Evolutionary conservation across 2,113 vertebrate genomes (phyloP).

Genomic region (Planiliza haematocheilus): DNA sequence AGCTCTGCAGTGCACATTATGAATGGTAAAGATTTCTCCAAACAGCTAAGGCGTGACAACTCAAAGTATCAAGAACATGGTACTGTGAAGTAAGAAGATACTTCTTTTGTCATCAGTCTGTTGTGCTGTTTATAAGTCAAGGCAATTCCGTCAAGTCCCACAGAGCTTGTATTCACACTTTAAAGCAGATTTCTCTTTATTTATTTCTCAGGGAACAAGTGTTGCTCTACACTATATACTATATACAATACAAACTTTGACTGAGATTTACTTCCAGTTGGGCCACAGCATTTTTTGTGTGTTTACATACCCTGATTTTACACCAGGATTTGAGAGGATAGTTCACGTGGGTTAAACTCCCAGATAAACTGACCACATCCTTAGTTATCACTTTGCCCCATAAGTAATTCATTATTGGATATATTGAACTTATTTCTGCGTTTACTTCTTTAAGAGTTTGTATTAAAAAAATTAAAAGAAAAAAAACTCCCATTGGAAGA

Average conservation of each 20-base stretch:
- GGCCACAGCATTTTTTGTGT: too few relatives aligned
- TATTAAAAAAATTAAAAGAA: too few relatives aligned
- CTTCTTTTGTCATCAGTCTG: constrained; percentile 34
- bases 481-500: too few relatives aligned
- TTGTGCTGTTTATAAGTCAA: constrained; percentile 45
- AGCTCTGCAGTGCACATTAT: constrained; percentile 9
- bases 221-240: background rate
- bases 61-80: constrained; percentile 12
- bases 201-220: constrained; percentile 29
- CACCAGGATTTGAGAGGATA: too few relatives aligned
- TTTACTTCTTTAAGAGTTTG: too few relatives aligned
- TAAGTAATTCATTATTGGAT: too few relatives aligned
- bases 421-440: too few relatives aligned
- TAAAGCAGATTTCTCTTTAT: constrained; percentile 43
- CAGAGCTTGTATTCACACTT: constrained; percentile 37
- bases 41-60: constrained; percentile 34
- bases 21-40: constrained; percentile 35
- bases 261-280: too few relatives aligned
- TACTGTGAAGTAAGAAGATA: constrained; percentile 24
- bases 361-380: too few relatives aligned
- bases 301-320: too few relatives aligned
- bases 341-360: too few relatives aligned
- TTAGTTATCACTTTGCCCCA: too few relatives aligned
- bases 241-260: constrained; percentile 12
- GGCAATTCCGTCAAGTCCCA: constrained; percentile 42